Conservation (phyloP, 1,140 invertebrate genomes). For the Camponotus floridanus region DNA sequence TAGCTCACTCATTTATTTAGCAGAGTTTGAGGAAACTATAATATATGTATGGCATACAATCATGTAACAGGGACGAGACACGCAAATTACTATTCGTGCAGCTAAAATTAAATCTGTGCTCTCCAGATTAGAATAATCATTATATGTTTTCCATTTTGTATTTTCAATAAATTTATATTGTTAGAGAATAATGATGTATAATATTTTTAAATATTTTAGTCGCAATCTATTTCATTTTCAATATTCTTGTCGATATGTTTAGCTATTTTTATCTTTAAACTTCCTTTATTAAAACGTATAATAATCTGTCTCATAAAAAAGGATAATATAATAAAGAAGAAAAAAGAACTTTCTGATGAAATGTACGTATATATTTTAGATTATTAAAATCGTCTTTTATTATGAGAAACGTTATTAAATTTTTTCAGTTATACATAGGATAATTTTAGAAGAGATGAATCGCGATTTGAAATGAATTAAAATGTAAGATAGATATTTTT, state of each 20-base stretch:
- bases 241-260: neutral
- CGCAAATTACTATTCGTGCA: constrained; percentile 76
- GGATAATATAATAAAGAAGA: no score
- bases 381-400: neutral
- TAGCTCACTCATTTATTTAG: constrained; percentile 75
- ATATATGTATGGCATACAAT: constrained; percentile 51
- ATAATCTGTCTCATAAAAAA: neutral
- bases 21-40: constrained; percentile 74
- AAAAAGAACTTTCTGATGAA: no score
- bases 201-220: no score
- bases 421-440: no score
- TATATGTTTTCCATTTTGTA: constrained; percentile 1
- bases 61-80: constrained; percentile 72
- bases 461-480: neutral
- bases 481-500: neutral
- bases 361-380: neutral
- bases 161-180: no score
- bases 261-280: constrained; percentile 1
- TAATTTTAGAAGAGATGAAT: no score
- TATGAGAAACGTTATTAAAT: neutral
- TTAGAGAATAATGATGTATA: no score
- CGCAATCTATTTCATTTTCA: neutral
- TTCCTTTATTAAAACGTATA: neutral
- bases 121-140: constrained; percentile 78
- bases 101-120: constrained; percentile 82